Base-by-base conservation (phyloP, 2,797 vertebrate genomes). In the Strix occidentalis region DNA sequence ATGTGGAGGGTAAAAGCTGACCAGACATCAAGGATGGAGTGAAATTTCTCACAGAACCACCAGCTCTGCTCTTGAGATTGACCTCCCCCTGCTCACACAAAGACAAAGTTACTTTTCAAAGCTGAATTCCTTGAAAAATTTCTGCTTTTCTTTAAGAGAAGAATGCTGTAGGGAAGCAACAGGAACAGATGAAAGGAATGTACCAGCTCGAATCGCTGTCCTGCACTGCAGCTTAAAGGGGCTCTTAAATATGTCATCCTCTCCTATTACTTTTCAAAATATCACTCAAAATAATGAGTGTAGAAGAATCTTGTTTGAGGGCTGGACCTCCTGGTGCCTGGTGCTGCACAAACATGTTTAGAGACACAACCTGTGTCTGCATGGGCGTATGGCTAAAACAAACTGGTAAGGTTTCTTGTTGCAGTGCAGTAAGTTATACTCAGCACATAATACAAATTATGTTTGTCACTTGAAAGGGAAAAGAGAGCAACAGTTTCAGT, bases 391-490 rank as follows among this genome's bases (percentile, higher is more conserved):
- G 76, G 89, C 79, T 91, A 81, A 75, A 85, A 69, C 50, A 80
- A 79, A 84, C 48, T 61, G 54, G 72, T 86, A 92, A 95, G 79
- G 58, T 86, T 95, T 89, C 80, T 93, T 5, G 1, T 78, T 89
- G 53, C n/a, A 72, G 54, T 41, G 46, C 81, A 84, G 75, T 63
- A 89, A 95, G 75, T 90, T 84, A 85, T 76, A 90, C 61, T 79
- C 12, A 8, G 64, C 23, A 46, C 43, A 69, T 56, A 88, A 78
- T 37, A 91, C 35, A 92, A 94, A 95, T 87, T 83, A 57, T 24
- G 48, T 89, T 95, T 93, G 87, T 86, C 92, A 78, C 84, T 94
- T 93, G 79, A 91, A 92, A 93, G 51, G 56, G 74, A 90, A 93
- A 96, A 76, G 64, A 77, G 39, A 96, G 65, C 65, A 96, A 96